These are phyloP conservation scores for Mamestra configurata DNA, from an alignment of 1,140 invertebrate genomes.

Conservation along the genomic window DNA sequence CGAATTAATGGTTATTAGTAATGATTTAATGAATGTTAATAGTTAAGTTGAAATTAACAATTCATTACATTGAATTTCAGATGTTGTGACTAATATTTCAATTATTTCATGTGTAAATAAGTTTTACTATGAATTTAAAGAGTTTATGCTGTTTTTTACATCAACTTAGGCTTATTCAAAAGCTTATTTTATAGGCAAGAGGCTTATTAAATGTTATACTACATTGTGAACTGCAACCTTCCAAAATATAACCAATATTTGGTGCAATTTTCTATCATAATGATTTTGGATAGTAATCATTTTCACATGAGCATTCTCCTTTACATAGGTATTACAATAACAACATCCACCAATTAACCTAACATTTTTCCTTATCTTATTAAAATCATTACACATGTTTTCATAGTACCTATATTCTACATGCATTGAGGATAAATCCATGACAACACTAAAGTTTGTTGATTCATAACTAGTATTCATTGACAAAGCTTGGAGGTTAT, in stretches of 20 bases:
- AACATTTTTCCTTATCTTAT: not conserved
- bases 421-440: not conserved
- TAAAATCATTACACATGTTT: not conserved
- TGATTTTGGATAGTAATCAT: not conserved
- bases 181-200: no score
- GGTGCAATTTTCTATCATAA: no score
- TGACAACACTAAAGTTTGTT: constrained; percentile 28
- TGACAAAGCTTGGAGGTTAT: constrained; percentile 11
- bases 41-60: constrained; percentile 4
- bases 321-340: not conserved
- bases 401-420: not conserved
- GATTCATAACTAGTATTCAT: constrained; percentile 28
- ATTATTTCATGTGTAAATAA: not conserved
- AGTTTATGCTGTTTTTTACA: not conserved
- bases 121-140: not conserved
- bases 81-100: constrained; percentile 6
- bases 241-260: no score
- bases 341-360: not conserved
- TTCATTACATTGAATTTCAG: not conserved
- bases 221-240: no score
- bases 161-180: not conserved
- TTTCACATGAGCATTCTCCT: not conserved
- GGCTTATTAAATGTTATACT: no score
- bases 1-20: constrained; percentile 37
- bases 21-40: not conserved